Evolutionary conservation across 2,797 vertebrate species (phyloP), one percentile per base, ranked within the genome.

Genomic region (Cheirogaleus major): DNA sequence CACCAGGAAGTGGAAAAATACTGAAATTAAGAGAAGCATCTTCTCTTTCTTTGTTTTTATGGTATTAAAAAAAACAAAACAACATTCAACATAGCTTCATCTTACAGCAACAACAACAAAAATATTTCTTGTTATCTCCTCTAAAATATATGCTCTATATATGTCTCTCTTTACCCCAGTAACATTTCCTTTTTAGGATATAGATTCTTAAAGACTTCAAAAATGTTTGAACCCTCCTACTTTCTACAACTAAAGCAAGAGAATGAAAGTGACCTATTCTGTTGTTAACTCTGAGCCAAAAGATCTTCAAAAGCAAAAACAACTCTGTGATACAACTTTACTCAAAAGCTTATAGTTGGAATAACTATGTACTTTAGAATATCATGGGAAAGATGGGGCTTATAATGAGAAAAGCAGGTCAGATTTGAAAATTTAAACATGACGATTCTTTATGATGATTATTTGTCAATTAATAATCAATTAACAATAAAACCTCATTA

Each of bases 11-110:
- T 38, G 73, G 48, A 78, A 89, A 86, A 17, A 69, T 65, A 48
- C 10, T 48, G 23, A 48, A 96, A 97, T 95, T 95, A 96, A 94
- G 38, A 97, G 11, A 94, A 78, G 65, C 32, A 95, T 35, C 15
- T 50, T 30, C 30, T 79, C 86, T 72, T 94, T 69, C 95, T 72
- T n/a, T 61, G 41, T 35, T 78, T 70, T 69, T 67, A 82, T 73
- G 27, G 12, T 72, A 88, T 80, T 32, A 32, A 63, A 63, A 63
- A 61, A 63, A 89, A 41, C 78, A 81, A 69, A 63, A 48, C 43
- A 61, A 93, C 7, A 35, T 4, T 91, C 67, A 48, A 23, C 35
- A 25, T 8, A 55, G 32, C 25, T 85, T 75, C 57, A 67, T 61
- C 25, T 80, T 81, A 81, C 38, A 93, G 57, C 25, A 70, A 48